Evolutionary conservation across 2,888 invertebrate genomes (phyloP), one percentile per base, ranked within the genome.

Genomic region (Rhagonycha lutea): DNA sequence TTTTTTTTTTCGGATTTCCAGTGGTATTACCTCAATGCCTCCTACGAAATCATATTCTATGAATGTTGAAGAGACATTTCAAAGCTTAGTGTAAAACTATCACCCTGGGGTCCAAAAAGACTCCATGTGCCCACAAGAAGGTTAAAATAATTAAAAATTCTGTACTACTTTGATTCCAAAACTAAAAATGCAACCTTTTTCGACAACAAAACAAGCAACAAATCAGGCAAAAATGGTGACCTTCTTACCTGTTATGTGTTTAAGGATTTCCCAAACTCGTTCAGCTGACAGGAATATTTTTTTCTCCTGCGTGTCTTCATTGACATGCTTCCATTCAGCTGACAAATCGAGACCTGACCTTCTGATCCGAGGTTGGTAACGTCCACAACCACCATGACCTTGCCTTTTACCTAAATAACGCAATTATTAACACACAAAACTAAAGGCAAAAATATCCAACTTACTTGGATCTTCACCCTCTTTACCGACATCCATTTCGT

Each of bases 311-410:
- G 97, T 95, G 85, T 99, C 99, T 89, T 99, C 99, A 88, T 99
- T 99, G 0, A 96, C 93, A 87, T 98, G 95, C 88, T 98, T 99
- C 99, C 99, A 99, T 88, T 99, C 99, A 0, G 98, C 99, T 0
- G 95, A 93, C 62, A 99, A 90, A 83, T 99, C 99, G 65, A 99
- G 89, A 0, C 98, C 99, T 60, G 92, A 92, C 75, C 98, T 90
- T 77, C 96, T 91, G 70, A 99, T 95, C 72, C 94, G 96, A 0
- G 99, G 99, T 86, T 99, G 99, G 85, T 97, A 98, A 81, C 99
- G 93, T 82, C 99, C 99, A 89, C 99, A 99, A 84, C 99, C 99
- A 71, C 98, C 98, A 86, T 98, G 98, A 12, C 92, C 91, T 82
- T 91, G 91, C 86, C 92, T 92, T 79, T 90, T 92, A 12, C 81